phyloP scores from a whole-genome alignment of 2,888 invertebrate genomes.

The Muschampia staudingeri region DNA sequence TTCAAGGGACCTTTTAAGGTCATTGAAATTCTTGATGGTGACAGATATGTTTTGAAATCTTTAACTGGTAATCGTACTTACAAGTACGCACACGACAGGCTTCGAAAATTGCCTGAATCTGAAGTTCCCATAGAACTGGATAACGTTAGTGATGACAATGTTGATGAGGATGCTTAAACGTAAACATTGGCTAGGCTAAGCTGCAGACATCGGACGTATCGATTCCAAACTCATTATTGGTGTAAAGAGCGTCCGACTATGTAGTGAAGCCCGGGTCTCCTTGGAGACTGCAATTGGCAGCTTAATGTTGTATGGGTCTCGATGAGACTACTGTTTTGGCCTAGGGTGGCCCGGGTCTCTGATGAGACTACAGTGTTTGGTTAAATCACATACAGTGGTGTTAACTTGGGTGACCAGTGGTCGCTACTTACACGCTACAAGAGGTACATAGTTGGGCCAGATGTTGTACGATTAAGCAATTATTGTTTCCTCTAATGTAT shows the following conservation, averaged over 20 bases:
- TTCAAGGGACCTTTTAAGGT: conserved; percentile 64
- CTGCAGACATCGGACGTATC: conserved; percentile 18
- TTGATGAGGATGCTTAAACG: conserved; percentile 3
- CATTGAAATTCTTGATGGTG: conserved; percentile 45
- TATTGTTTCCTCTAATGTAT: neutral
- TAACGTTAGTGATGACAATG: neutral
- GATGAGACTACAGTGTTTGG: too few species aligned
- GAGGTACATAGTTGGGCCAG: neutral
- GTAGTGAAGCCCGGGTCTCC: neutral
- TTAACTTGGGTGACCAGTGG: neutral
- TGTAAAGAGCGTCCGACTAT: neutral
- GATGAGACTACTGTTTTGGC: neutral
- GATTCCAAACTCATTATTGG: neutral
- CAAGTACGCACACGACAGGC: conserved; percentile 4
- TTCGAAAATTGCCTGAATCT: neutral
- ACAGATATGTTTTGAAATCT: conserved; percentile 9
- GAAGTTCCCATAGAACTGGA: neutral
- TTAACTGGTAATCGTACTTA: conserved; percentile 4
- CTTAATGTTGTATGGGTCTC: neutral
- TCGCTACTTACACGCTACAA: neutral
- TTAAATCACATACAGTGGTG: neutral
- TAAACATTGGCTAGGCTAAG: conserved; percentile 17
- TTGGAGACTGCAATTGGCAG: neutral
- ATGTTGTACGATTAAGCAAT: neutral
- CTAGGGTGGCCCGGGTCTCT: too few species aligned